Evolutionary conservation across 1,140 invertebrate species (phyloP), one percentile per base, ranked within the genome.

Genomic region (Drosophila micromelanica): DNA sequence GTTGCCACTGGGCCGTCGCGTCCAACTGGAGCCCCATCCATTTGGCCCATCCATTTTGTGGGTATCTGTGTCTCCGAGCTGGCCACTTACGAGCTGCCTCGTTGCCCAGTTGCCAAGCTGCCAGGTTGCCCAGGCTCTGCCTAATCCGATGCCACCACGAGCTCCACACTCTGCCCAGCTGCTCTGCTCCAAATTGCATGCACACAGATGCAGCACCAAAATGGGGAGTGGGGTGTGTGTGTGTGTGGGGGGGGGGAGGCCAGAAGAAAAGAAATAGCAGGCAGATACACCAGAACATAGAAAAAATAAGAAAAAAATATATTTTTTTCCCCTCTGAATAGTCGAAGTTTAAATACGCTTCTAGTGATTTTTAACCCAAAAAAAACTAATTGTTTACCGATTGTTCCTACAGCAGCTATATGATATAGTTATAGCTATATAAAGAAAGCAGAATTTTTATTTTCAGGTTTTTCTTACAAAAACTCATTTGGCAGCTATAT

Each of bases 21-120:
- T 38, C 45, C 45, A 23, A 15, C 45, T 46, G 5, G 20, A 46
- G 20, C 12, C 46, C 46, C 46, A 55, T 40, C 38, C 11, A 55
- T 42, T 40, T 12, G 27, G 55, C 27, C 40, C 55, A 57, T 57
- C 27, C 43, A 57, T 57, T 57, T 15, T 32, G 55, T n/a, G 15
- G 55, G 13, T 57, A 57, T 45, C 55, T 45, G 42, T 27, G 27
- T 12, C 52, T 55, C 15, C 52, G 40, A 37, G n/a, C 48, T 15
- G 42, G 6, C 48, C 48, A 55, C 20, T 55, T 55, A 9, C 45
- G 35, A 40, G 37, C 6, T 17, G 27, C 46, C n/a, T 8, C 3
- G 54, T 42, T 56, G 54, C 54, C 38, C 13, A 43, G 54, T 42
- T 55, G 38, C 52, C 52, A 35, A 32, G n/a, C 5, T 27, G 48